phyloP scores from a whole-genome alignment of 2,113 vertebrate genomes.

The Cacatua alba region DNA sequence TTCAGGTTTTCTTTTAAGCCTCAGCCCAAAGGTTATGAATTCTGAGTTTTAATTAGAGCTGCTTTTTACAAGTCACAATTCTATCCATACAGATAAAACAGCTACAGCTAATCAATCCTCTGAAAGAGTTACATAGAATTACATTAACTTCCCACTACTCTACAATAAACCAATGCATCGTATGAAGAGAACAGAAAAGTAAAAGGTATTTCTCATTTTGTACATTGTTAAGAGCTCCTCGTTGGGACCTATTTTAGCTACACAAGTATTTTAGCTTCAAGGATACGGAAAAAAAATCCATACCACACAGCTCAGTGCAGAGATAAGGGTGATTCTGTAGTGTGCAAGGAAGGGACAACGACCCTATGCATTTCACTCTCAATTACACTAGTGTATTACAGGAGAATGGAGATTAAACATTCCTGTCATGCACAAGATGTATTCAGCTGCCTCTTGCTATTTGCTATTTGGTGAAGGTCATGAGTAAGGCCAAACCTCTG shows the following conservation, averaged over 20 bases:
- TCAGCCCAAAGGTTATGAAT: not conserved
- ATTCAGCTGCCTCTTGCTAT: conserved; percentile 16
- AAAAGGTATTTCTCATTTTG: not conserved
- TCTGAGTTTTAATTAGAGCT: not conserved
- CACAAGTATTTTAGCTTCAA: not conserved
- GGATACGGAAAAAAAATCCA: not conserved
- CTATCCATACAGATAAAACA: not conserved
- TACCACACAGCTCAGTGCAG: not conserved
- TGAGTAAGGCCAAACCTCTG: conserved; percentile 20
- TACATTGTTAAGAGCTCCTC: not conserved
- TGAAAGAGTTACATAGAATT: not conserved
- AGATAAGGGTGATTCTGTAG: not conserved
- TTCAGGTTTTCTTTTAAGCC: not conserved
- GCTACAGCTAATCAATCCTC: not conserved
- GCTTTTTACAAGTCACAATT: not conserved
- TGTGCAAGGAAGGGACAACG: not conserved
- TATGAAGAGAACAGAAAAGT: not conserved
- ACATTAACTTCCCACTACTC: not conserved
- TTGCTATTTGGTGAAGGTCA: conserved; percentile 49
- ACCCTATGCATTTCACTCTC: not conserved
- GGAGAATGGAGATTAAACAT: conserved; percentile 19
- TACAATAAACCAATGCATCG: not conserved
- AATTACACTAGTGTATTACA: not conserved
- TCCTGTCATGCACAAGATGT: conserved; percentile 9
- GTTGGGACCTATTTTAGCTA: not conserved